Evolutionary conservation across 37 sponge, comb jelly and placozoan genomes (phyloP).

Genomic region (Halisarca cf. caerulea): DNA sequence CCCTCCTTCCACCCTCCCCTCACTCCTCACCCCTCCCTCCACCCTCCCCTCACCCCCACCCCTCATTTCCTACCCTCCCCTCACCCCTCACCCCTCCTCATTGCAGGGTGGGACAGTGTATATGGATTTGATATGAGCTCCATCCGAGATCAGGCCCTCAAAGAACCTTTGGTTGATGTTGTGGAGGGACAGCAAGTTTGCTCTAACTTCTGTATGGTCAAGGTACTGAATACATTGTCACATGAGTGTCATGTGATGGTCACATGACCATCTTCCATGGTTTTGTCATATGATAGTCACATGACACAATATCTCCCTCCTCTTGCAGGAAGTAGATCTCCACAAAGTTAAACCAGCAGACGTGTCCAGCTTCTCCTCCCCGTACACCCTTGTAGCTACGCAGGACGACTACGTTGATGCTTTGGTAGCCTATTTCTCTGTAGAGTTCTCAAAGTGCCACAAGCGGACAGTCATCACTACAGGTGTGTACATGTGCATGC

Average conservation of each 20-base stretch:
- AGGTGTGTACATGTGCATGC: slow-evolving; percentile 39
- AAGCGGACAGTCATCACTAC: slow-evolving; percentile 87
- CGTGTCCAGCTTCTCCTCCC: slow-evolving; percentile 67
- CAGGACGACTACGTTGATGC: slow-evolving; percentile 97
- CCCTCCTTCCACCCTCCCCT: no score
- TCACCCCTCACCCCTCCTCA: neutral
- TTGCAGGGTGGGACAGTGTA: slow-evolving; percentile 95
- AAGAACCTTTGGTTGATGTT: slow-evolving; percentile 95
- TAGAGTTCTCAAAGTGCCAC: slow-evolving; percentile 96
- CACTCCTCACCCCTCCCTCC: no score
- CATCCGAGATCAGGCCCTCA: slow-evolving; percentile 83
- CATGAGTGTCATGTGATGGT: neutral
- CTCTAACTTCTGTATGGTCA: slow-evolving; percentile 71
- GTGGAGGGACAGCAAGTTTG: slow-evolving; percentile 88
- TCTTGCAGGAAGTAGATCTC: slow-evolving; percentile 85
- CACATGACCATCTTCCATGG: neutral
- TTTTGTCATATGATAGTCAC: neutral
- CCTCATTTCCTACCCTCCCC: neutral
- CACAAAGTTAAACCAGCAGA: slow-evolving; percentile 87
- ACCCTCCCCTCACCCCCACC: slow-evolving; percentile 15
- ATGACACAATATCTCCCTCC: neutral
- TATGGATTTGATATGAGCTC: slow-evolving; percentile 98
- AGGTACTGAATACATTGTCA: slow-evolving; percentile 50
- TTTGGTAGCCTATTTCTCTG: slow-evolving; percentile 89
- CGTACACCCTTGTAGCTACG: slow-evolving; percentile 68